phyloP scores from a whole-genome alignment of 2,888 invertebrate species.

The Hirtodrosophila histrioides region DNA sequence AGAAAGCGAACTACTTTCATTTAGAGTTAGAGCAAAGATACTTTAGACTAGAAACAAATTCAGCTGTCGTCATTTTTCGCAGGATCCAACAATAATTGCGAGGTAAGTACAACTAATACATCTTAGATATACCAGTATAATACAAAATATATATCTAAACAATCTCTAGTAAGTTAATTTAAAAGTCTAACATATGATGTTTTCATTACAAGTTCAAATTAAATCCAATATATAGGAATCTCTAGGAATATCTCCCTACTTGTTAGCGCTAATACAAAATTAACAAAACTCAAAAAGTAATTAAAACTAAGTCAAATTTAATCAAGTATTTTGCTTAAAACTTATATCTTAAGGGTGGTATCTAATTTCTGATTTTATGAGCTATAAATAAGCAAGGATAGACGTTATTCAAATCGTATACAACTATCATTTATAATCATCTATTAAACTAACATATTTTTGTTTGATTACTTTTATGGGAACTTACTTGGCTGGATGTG shows the following conservation, averaged over 20 bases:
- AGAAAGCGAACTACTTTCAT: constrained; percentile 3
- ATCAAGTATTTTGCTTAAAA: too few species aligned
- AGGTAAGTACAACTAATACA: too few species aligned
- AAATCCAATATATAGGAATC: too few species aligned
- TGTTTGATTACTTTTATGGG: not conserved
- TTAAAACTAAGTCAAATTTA: too few species aligned
- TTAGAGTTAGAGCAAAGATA: not conserved
- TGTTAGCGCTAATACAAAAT: not conserved
- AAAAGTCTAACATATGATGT: too few species aligned
- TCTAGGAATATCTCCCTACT: too few species aligned
- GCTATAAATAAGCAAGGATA: constrained; percentile 5
- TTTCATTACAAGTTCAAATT: too few species aligned
- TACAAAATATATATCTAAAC: too few species aligned
- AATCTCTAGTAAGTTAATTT: too few species aligned
- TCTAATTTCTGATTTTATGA: not conserved
- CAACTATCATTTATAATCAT: not conserved
- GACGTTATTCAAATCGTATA: not conserved
- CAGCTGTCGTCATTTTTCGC: not conserved
- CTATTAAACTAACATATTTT: not conserved
- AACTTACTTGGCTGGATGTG: constrained; percentile 42
- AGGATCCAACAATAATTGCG: too few species aligned
- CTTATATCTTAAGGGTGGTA: too few species aligned
- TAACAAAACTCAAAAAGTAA: not conserved
- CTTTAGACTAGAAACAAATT: not conserved
- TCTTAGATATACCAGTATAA: too few species aligned